Conservation (phyloP, 2,797 vertebrate species). For the Onychomys leucogaster region DNA sequence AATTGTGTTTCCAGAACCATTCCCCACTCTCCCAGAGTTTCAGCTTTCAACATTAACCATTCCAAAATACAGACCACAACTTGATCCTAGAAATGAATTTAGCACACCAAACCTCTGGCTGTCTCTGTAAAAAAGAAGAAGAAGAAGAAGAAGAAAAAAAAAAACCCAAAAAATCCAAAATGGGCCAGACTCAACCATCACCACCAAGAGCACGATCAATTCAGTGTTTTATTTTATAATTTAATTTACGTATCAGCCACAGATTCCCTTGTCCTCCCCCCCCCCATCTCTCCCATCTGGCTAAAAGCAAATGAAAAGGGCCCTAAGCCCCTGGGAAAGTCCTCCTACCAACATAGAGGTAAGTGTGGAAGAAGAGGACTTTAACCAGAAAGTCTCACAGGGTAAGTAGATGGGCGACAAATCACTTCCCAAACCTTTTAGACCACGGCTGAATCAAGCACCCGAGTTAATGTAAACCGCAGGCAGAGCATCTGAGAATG, state of each 20-base stretch:
- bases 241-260: too few relatives aligned
- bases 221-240: background rate
- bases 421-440: background rate
- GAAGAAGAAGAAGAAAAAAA: background rate
- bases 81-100: slow-evolving; percentile 64
- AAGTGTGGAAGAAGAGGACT: background rate
- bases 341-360: background rate
- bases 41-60: slow-evolving; percentile 55
- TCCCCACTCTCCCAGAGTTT: background rate
- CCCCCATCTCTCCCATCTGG: too few relatives aligned
- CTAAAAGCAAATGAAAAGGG: background rate
- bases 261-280: too few relatives aligned
- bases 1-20: slow-evolving; percentile 46
- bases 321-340: background rate
- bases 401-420: background rate
- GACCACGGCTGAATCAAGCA: background rate
- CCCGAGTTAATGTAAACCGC: slow-evolving; percentile 31
- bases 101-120: background rate
- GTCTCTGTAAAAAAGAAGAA: slow-evolving; percentile 36
- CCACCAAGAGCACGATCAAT: background rate
- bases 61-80: slow-evolving; percentile 38
- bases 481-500: background rate
- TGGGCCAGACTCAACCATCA: background rate
- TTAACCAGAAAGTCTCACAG: background rate
- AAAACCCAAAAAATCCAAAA: background rate